Percentiles rank a stretch among this genome's conserved stretches.
Evolutionary conservation across 2,888 invertebrate genomes (phyloP).

Genomic region (Cephus runcator): DNA sequence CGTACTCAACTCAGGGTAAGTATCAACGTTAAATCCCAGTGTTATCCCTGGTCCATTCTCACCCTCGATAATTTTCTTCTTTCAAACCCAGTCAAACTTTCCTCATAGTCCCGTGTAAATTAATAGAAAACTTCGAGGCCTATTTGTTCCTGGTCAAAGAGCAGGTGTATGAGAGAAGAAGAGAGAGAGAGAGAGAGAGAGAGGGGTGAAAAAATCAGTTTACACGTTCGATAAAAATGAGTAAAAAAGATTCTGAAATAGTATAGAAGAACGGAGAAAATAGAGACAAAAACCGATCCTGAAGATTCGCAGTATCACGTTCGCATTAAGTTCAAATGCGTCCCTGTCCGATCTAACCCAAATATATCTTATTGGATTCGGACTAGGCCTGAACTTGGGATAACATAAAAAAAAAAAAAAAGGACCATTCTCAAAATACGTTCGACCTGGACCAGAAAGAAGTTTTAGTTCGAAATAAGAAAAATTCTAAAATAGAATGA

Average conservation of each 20-base stretch:
- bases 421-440: background rate
- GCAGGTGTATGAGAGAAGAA: background rate
- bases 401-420: background rate
- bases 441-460: background rate
- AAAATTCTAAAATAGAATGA: background rate
- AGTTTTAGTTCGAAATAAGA: background rate
- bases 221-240: no score
- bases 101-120: background rate
- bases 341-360: background rate
- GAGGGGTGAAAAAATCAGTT: no score
- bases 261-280: no score
- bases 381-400: background rate
- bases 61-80: background rate
- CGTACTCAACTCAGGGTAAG: background rate
- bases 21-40: background rate
- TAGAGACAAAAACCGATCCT: background rate
- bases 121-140: background rate
- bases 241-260: no score
- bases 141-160: background rate
- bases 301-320: background rate
- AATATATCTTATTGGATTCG: background rate
- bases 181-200: no score
- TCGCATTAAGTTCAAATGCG: background rate
- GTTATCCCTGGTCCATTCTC: background rate
- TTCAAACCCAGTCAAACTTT: background rate